phyloP scores from a whole-genome alignment of 1,140 invertebrate species.

The Sarcophaga bullata region DNA sequence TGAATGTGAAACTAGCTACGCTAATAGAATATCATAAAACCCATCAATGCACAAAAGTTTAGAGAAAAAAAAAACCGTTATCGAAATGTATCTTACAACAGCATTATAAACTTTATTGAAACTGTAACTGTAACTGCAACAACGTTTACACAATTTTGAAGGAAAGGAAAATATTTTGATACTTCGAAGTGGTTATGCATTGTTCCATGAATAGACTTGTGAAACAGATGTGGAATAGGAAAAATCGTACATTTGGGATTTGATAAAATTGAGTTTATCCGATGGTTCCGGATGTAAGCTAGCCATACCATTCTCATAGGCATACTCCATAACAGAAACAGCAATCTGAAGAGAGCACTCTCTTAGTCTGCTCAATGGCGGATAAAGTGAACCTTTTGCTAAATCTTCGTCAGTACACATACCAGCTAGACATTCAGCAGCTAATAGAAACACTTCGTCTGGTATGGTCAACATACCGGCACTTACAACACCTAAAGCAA shows the following conservation, averaged over 20 bases:
- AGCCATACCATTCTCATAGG: slow-evolving; percentile 86
- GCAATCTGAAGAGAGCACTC: slow-evolving; percentile 92
- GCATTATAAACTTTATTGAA: no score
- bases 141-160: no score
- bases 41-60: no score
- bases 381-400: slow-evolving; percentile 91
- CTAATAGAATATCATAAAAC: no score
- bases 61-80: no score
- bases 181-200: slow-evolving; percentile 19
- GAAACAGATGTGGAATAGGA: slow-evolving; percentile 77
- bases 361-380: slow-evolving; percentile 87
- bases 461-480: slow-evolving; percentile 85
- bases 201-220: slow-evolving; percentile 48
- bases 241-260: slow-evolving; percentile 83
- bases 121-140: no score
- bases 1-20: no score
- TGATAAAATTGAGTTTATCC: slow-evolving; percentile 79
- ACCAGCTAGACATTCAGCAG: slow-evolving; percentile 84
- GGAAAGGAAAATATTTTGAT: no score
- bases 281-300: slow-evolving; percentile 81
- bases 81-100: no score
- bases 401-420: slow-evolving; percentile 86
- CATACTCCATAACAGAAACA: slow-evolving; percentile 83
- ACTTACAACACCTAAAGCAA: slow-evolving; percentile 86
- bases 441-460: slow-evolving; percentile 89